These are phyloP conservation scores for Desmophyllum pertusum DNA, from an alignment of 92 coral and sea anemone species.

Conservation along the genomic window DNA sequence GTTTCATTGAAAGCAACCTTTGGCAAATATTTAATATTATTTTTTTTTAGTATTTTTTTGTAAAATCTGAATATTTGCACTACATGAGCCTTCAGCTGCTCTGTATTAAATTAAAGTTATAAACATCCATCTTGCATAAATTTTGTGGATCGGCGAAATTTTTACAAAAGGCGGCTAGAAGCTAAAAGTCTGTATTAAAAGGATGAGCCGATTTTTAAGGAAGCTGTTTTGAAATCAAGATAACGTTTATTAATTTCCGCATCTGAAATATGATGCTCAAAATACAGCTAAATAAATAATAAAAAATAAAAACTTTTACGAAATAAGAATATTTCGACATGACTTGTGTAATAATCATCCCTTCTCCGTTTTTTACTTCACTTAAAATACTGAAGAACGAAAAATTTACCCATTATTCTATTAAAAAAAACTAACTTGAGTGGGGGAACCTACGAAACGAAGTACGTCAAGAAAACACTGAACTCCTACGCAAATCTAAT, in stretches of 20 bases:
- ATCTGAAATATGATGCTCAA: not conserved
- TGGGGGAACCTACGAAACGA: slow-evolving; percentile 17
- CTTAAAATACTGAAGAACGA: too few relatives aligned
- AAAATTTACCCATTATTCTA: not conserved
- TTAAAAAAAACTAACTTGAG: not conserved
- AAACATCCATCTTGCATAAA: not conserved
- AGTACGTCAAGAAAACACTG: slow-evolving; percentile 24
- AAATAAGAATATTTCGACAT: not conserved
- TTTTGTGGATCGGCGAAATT: not conserved
- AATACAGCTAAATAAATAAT: too few relatives aligned
- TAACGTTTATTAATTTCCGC: not conserved
- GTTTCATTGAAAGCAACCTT: not conserved
- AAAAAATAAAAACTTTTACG: too few relatives aligned
- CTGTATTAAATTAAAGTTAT: not conserved
- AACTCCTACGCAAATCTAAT: slow-evolving; percentile 21
- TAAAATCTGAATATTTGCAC: not conserved
- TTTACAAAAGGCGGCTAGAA: not conserved
- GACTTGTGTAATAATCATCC: not conserved
- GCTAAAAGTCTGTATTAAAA: not conserved
- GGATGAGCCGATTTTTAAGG: not conserved
- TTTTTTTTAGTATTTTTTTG: too few relatives aligned
- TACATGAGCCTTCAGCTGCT: not conserved
- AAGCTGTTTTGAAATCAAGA: not conserved
- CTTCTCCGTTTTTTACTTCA: not conserved
- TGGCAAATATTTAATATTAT: not conserved